Conservation (phyloP, 2,888 invertebrate genomes). For the Graphium colonna region DNA sequence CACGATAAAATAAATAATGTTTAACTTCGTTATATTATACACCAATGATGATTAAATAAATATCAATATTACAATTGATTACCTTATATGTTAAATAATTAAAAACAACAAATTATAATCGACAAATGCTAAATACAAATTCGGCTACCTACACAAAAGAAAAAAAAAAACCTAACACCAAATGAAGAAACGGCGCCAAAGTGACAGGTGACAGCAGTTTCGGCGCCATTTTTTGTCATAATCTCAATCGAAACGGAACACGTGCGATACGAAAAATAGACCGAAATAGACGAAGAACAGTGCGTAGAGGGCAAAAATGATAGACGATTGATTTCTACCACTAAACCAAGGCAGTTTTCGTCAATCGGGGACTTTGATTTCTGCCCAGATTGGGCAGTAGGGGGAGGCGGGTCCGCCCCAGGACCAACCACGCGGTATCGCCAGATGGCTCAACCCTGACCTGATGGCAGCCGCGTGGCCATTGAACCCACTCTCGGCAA, state of each 20-base stretch:
- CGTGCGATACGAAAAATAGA: constrained; percentile 37
- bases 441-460: constrained; percentile 86
- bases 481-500: constrained; percentile 60
- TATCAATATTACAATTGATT: constrained; percentile 2
- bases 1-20: constrained; percentile 9
- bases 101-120: not conserved
- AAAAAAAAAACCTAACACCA: constrained; percentile 27
- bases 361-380: constrained; percentile 76
- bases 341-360: constrained; percentile 33
- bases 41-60: constrained; percentile 1
- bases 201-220: no score
- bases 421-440: constrained; percentile 90
- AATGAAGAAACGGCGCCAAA: constrained; percentile 33
- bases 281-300: constrained; percentile 41
- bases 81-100: constrained; percentile 19
- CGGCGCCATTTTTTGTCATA: no score
- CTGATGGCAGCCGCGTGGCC: constrained; percentile 82
- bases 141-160: constrained; percentile 23
- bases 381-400: constrained; percentile 89
- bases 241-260: constrained; percentile 37
- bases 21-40: not conserved
- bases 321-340: constrained; percentile 34
- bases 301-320: constrained; percentile 36
- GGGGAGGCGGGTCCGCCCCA: constrained; percentile 90
- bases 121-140: not conserved